These are phyloP conservation scores for Perccottus glenii DNA, from an alignment of 2,113 vertebrate genomes.

Conservation along the genomic window DNA sequence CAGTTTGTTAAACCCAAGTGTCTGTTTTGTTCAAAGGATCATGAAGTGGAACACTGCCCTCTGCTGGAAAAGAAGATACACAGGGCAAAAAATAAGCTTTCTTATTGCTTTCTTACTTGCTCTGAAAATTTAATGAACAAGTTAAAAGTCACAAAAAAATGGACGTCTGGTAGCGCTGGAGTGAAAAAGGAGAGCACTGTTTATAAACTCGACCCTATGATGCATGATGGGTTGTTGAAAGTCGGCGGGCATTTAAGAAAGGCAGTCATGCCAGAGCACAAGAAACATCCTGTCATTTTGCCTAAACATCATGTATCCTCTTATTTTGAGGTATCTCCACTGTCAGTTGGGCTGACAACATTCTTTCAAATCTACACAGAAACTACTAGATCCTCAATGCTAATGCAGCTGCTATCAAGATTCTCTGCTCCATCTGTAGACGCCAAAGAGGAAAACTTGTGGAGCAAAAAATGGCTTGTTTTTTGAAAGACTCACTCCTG, in stretches of 20 bases:
- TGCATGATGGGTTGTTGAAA: background rate
- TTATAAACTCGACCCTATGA: background rate
- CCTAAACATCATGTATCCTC: background rate
- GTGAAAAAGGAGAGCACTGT: no score
- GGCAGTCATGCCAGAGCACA: background rate
- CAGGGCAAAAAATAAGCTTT: no score
- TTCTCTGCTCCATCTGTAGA: background rate
- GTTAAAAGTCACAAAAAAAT: no score
- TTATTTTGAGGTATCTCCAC: background rate
- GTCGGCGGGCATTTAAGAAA: background rate
- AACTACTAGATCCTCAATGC: background rate
- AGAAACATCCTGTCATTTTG: background rate
- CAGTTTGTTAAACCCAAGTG: no score
- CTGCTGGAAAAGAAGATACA: no score
- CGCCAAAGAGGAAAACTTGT: background rate
- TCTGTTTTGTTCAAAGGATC: no score
- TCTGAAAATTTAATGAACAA: no score
- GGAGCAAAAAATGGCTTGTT: no score
- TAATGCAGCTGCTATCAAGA: accelerated
- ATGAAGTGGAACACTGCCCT: no score
- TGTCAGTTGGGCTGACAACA: background rate
- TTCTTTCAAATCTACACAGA: background rate
- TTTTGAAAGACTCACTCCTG: background rate
- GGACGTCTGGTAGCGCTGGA: no score
- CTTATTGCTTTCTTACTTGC: no score